A percentile compares a stretch with the other conserved stretches of the same genome.
Conservation (phyloP, 2,797 vertebrate species). For the Threskiornis aethiopicus region DNA sequence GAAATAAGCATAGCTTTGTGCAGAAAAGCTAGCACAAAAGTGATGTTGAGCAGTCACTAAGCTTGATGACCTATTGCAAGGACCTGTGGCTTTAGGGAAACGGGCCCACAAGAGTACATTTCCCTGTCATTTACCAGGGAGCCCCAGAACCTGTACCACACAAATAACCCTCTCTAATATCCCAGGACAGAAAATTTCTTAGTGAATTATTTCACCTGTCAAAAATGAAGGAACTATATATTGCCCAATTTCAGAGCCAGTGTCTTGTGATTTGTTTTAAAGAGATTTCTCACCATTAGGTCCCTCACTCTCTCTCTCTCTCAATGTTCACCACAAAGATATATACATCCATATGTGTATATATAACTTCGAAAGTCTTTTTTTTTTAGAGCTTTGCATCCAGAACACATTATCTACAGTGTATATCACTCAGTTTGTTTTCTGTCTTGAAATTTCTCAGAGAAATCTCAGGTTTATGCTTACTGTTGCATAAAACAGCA, state of each 20-base stretch:
- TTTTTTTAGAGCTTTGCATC: neutral
- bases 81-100: neutral
- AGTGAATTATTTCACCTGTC: neutral
- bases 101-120: neutral
- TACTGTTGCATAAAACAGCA: neutral
- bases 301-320: neutral
- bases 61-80: neutral
- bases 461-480: neutral
- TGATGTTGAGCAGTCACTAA: neutral
- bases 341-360: neutral
- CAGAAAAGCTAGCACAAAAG: neutral
- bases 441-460: neutral
- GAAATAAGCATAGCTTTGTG: neutral
- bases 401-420: neutral
- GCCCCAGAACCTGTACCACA: neutral
- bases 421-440: neutral
- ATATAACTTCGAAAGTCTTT: neutral
- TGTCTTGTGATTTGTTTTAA: neutral
- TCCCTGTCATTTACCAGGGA: neutral
- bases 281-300: neutral
- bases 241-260: neutral
- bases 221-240: neutral
- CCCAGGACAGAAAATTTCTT: neutral
- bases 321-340: neutral
- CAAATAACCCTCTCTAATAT: neutral